phyloP scores from a whole-genome alignment of 1,140 invertebrate species.

The Paraescarpia echinospica region DNA sequence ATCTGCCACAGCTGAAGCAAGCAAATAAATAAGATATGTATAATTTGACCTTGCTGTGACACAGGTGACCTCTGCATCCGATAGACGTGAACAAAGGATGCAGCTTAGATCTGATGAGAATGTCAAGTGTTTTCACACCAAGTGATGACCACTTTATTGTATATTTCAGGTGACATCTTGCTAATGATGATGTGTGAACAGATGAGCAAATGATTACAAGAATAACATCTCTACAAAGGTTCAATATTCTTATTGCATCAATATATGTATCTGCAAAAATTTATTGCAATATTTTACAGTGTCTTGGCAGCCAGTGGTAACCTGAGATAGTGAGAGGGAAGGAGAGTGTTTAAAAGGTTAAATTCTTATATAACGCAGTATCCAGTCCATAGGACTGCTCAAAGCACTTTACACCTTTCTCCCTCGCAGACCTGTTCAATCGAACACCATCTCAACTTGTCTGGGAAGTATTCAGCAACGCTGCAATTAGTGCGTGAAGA shows the following conservation, averaged over 20 bases:
- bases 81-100: background rate
- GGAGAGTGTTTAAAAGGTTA: too few relatives aligned
- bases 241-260: too few relatives aligned
- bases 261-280: background rate
- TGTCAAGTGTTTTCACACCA: background rate
- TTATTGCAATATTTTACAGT: background rate
- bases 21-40: background rate
- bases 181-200: background rate
- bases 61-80: background rate
- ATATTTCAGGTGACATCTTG: background rate
- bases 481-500: too few relatives aligned
- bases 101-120: background rate
- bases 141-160: background rate
- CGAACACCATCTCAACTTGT: too few relatives aligned
- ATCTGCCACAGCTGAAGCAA: background rate
- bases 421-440: too few relatives aligned
- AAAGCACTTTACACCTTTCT: too few relatives aligned
- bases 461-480: too few relatives aligned
- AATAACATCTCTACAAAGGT: background rate
- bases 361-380: too few relatives aligned
- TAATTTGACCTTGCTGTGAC: background rate
- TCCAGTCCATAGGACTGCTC: too few relatives aligned
- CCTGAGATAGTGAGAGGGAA: background rate
- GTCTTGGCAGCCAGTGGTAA: background rate
- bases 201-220: background rate